Percentiles rank a stretch among this genome's conserved stretches.
Conservation (phyloP, 1,140 invertebrate genomes). For the Delia radicum region DNA sequence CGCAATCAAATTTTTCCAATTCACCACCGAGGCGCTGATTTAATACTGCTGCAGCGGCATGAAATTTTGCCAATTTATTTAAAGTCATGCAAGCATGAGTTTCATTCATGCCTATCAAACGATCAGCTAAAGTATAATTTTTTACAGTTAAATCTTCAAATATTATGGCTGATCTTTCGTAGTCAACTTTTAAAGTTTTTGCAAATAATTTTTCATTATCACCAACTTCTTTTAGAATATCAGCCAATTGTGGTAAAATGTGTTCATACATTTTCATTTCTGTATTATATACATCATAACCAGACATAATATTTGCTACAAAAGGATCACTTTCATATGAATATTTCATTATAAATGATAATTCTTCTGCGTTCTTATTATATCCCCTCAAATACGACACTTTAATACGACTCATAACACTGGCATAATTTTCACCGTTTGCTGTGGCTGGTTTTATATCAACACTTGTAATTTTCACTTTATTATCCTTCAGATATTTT, state of each 20-base stretch:
- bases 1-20: slow-evolving; percentile 42
- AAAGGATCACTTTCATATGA: slow-evolving; percentile 45
- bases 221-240: slow-evolving; percentile 32
- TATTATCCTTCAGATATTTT: slow-evolving; percentile 36
- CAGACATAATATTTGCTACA: slow-evolving; percentile 35
- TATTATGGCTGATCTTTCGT: slow-evolving; percentile 45
- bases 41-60: slow-evolving; percentile 55
- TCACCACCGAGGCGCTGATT: slow-evolving; percentile 38
- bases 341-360: slow-evolving; percentile 46
- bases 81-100: slow-evolving; percentile 56
- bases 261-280: slow-evolving; percentile 52
- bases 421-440: slow-evolving; percentile 53
- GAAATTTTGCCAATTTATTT: slow-evolving; percentile 62
- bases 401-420: slow-evolving; percentile 47
- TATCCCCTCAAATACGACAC: slow-evolving; percentile 30
- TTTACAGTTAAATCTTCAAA: slow-evolving; percentile 60
- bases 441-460: slow-evolving; percentile 44
- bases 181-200: slow-evolving; percentile 45
- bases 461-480: slow-evolving; percentile 32
- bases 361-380: slow-evolving; percentile 29
- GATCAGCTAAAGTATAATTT: slow-evolving; percentile 59
- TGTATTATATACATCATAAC: slow-evolving; percentile 40
- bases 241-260: slow-evolving; percentile 40
- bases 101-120: slow-evolving; percentile 58
- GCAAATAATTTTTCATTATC: slow-evolving; percentile 47